phyloP scores from a whole-genome alignment of 2,113 vertebrate genomes.

The Heterochromis multidens region DNA sequence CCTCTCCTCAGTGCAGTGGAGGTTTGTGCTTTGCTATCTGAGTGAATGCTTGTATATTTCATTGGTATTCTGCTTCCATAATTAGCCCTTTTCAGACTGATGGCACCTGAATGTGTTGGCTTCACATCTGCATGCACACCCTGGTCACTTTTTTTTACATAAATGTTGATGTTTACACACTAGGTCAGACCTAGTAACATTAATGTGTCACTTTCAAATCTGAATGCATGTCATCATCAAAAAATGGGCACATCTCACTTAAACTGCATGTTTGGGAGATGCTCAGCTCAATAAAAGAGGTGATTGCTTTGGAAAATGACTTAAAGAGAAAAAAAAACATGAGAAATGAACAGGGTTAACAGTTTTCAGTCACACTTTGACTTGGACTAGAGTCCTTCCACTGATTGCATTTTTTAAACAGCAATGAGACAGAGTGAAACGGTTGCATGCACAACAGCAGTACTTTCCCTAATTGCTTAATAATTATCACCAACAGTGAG shows the following conservation, averaged over 20 bases:
- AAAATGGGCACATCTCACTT: background rate
- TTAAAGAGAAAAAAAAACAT: background rate
- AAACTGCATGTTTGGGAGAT: background rate
- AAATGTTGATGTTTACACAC: background rate
- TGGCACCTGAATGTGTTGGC: background rate
- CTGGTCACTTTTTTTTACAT: background rate
- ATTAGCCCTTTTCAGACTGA: background rate
- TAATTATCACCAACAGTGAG: background rate
- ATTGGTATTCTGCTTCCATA: background rate
- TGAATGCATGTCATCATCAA: background rate
- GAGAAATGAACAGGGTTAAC: background rate
- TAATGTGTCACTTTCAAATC: background rate
- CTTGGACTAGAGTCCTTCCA: background rate
- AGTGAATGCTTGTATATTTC: background rate
- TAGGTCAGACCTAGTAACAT: background rate
- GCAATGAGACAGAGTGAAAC: background rate
- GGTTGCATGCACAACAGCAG: background rate
- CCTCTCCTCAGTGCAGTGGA: background rate
- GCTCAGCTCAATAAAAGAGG: background rate
- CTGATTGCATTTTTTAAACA: background rate
- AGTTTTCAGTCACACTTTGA: background rate
- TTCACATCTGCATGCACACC: background rate
- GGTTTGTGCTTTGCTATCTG: background rate
- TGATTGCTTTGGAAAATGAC: background rate
- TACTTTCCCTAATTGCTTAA: background rate